phyloP scores from a whole-genome alignment of 2,797 vertebrate genomes.

The Helostoma temminkii region DNA sequence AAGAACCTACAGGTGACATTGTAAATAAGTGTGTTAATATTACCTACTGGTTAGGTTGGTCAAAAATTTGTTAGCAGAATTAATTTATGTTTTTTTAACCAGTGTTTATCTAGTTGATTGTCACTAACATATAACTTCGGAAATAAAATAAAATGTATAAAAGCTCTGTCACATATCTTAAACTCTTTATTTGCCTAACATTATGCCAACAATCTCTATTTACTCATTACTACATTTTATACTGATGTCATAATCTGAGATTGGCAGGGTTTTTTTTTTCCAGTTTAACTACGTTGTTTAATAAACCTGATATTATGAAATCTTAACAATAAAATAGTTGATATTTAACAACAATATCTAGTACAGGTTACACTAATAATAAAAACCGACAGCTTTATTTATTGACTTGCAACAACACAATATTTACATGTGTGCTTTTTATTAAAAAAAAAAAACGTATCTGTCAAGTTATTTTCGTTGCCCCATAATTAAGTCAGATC shows the following conservation, averaged over 20 bases:
- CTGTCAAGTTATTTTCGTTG: constrained; percentile 38
- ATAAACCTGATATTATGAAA: constrained; percentile 56
- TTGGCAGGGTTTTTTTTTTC: constrained; percentile 27
- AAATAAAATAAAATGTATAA: background rate
- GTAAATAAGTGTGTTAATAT: too few relatives aligned
- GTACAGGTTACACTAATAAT: constrained; percentile 1
- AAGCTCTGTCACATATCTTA: background rate
- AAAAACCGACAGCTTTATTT: background rate
- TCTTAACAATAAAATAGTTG: constrained; percentile 36
- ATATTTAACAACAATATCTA: constrained; percentile 19
- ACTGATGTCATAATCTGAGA: constrained; percentile 58
- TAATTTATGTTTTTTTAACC: background rate
- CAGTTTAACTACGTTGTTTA: constrained; percentile 31
- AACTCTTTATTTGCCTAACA: too few relatives aligned
- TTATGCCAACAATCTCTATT: too few relatives aligned
- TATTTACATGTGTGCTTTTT: background rate
- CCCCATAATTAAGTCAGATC: constrained; percentile 17
- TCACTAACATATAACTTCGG: background rate
- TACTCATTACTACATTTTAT: constrained; percentile 35
- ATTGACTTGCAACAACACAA: constrained; percentile 7
- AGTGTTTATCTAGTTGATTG: background rate
- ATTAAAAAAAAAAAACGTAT: constrained; percentile 30
- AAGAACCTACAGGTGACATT: too few relatives aligned
- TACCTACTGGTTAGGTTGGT: too few relatives aligned
- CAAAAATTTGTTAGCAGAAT: too few relatives aligned